phyloP scores from a whole-genome alignment of 2,797 vertebrate species.

The Sparus aurata region DNA sequence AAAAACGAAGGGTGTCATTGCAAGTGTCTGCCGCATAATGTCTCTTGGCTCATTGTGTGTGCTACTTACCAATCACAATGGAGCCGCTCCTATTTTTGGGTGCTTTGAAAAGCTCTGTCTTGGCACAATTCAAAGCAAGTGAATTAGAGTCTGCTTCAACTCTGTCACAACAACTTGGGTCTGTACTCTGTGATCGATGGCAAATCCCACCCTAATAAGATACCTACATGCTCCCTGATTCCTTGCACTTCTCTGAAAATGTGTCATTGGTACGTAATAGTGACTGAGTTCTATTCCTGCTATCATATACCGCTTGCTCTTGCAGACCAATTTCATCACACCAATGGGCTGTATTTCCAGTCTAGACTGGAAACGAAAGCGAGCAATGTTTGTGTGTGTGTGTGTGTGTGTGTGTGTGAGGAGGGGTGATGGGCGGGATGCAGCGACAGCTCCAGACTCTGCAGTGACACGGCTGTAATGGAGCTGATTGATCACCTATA shows the following conservation, averaged over 20 bases:
- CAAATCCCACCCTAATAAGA: constrained; percentile 35
- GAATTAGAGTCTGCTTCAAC: constrained; percentile 46
- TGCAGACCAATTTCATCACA: constrained; percentile 39
- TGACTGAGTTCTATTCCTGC: constrained; percentile 18
- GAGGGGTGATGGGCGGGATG: constrained; percentile 80
- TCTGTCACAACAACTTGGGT: constrained; percentile 50
- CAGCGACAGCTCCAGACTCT: constrained; percentile 86
- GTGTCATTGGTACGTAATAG: constrained; percentile 12
- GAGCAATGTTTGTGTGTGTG: constrained; percentile 50
- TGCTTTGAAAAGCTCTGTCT: constrained; percentile 56
- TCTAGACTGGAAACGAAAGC: constrained; percentile 68
- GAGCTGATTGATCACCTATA: constrained; percentile 94
- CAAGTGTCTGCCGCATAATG: constrained; percentile 50
- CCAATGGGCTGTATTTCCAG: constrained; percentile 45
- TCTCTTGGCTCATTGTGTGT: constrained; percentile 46
- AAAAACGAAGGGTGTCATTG: constrained; percentile 47
- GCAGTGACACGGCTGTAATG: constrained; percentile 89
- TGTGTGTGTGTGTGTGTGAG: constrained; percentile 41
- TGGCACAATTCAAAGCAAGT: constrained; percentile 44
- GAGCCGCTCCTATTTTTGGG: constrained; percentile 56
- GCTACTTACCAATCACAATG: constrained; percentile 50
- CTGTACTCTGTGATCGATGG: constrained; percentile 44
- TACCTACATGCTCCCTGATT: neutral
- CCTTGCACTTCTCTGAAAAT: constrained; percentile 17
- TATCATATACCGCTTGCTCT: constrained; percentile 15